Evolutionary conservation across 1,140 invertebrate species (phyloP), one percentile per base, ranked within the genome.

Genomic region (Bombus turneri): DNA sequence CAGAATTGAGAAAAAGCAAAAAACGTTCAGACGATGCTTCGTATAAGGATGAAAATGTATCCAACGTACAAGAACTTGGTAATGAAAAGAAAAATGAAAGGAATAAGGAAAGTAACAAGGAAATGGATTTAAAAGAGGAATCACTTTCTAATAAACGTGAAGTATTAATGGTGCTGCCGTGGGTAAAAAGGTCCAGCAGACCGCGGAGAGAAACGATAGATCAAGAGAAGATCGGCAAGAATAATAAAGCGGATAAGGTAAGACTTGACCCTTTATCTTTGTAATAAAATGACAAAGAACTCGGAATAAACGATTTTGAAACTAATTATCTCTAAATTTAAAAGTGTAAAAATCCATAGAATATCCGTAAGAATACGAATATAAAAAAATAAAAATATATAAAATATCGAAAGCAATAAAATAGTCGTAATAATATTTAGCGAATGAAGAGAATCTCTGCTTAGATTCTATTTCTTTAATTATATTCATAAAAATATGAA

Each of bases 91-190:
- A 28, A 1, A 34, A 31, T 2, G 47, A 53, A 53, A 66, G 59
- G 8, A 28, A 13, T 0, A 62, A 53, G 18, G 2, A 3, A 62
- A 34, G 6, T 18, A 18, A 81, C 15, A 59, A 62, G 28, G 39
- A 31, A 28, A 31, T 18, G 39, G 25, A 73, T 78, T 31, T 53
- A 18, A 37, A 69, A 41, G 31, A 82, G 2, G 12, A 39, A n/a
- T 18, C 31, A 8, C 31, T 5, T n/a, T 69, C 59, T 53, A n/a
- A 73, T 25, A 13, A 62, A 47, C 22, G 9, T 25, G 41, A 31
- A 62, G n/a, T 68, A 22, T 8, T 81, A 37, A 71, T 62, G 74
- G 25, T 77, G 15, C 10, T 88, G 12, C 78, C 87, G 1, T 62
- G 66, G 77, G 15, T 22, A 1, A 62, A 68, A 25, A 71, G 37